Base-by-base conservation (phyloP, 1,140 invertebrate genomes). In the Campoletis sonorensis region DNA sequence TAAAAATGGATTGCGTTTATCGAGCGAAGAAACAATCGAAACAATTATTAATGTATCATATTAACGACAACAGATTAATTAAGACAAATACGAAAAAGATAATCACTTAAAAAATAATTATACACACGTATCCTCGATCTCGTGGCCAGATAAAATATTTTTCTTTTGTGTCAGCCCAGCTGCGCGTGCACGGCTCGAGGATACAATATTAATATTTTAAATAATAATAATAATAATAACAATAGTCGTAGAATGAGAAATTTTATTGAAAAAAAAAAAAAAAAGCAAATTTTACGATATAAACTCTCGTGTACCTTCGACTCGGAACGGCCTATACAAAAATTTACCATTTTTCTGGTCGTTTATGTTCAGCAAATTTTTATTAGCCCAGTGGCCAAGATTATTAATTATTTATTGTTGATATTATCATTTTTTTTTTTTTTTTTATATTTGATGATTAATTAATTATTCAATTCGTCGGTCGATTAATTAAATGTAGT, bases 281-380 rank as follows among this genome's bases (percentile, higher is more conserved):
- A 58, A 4, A 10, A 58, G 1, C 40, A 11, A 45, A 58, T n/a
- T 58, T 77, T 85, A 82, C 81, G 84, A 64, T 51, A 79, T 30
- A 84, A 86, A 37, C 81, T 80, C 78, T 83, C 83, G 37, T 84
- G 79, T n/a, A 83, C 84, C 54, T 85, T 85, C 45, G 82, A 86
- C 67, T 86, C 81, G 71, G 40, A 51, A 73, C 71, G 71, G 71
- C 64, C 82, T 86, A 82, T 87, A 84, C 85, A 58, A 81, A 23
- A 45, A 45, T 45, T 45, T 27, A n/a, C 11, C 40, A 49, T 58
- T 33, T 18, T 18, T 40, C 67, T 30, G 27, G 26, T 30, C 70
- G 37, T 70, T 40, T 33, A 27, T 40, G 18, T 72, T 30, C 1
- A 16, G 18, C 30, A 21, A 18, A 2, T 58, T n/a, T 58, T n/a